These are phyloP conservation scores for Daubentonia madagascariensis DNA, from an alignment of 2,113 vertebrate species.

Conservation along the genomic window DNA sequence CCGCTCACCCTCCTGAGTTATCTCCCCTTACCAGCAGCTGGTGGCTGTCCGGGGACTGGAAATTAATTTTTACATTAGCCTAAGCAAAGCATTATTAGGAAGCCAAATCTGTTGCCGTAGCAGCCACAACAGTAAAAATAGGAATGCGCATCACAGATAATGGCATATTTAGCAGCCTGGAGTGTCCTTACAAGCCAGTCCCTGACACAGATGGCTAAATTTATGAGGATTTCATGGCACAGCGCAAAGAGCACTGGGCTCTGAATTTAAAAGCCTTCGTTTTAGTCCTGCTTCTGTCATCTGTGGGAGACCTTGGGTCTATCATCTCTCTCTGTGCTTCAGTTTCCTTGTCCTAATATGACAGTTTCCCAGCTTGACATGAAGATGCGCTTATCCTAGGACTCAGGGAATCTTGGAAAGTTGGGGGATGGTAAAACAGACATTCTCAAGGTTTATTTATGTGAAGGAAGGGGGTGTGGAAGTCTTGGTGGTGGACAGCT, in stretches of 20 bases:
- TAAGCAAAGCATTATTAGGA: conserved; percentile 47
- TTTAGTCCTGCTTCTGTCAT: background rate
- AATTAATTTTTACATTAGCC: conserved; percentile 51
- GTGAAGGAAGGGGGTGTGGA: background rate
- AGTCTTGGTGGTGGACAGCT: background rate
- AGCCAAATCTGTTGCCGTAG: conserved; percentile 18
- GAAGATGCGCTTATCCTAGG: background rate
- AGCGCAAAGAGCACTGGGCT: background rate
- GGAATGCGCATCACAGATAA: background rate
- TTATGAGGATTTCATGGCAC: background rate
- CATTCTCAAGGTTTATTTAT: background rate
- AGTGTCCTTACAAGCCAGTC: background rate
- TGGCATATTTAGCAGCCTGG: background rate
- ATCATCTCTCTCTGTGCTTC: background rate
- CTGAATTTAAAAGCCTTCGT: background rate
- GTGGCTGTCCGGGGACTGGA: background rate
- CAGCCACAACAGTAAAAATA: background rate
- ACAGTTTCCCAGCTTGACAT: background rate
- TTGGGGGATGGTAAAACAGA: too few species aligned
- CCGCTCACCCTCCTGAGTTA: background rate
- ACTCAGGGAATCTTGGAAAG: background rate
- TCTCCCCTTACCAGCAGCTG: background rate
- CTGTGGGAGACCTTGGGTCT: background rate
- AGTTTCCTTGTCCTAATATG: background rate
- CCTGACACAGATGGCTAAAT: background rate